A percentile compares a stretch with the other conserved stretches of the same genome.
Conservation (phyloP, 1,140 invertebrate genomes). For the Cherax destructor region DNA sequence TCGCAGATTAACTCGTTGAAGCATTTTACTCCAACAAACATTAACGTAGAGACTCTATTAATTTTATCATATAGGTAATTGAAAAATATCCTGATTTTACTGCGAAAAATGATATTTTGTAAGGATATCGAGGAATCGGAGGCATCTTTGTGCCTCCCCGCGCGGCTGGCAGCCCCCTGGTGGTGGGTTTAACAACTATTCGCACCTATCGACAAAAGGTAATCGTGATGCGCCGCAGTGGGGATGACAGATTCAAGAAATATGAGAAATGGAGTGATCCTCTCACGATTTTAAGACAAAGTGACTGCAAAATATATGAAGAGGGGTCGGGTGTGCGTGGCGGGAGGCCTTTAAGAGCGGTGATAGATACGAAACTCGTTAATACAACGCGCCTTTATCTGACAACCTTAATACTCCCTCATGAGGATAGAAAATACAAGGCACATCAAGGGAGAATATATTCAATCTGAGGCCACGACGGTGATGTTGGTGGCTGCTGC, state of each 20-base stretch:
- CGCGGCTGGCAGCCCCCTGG: constrained; percentile 49
- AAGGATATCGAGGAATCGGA: neutral
- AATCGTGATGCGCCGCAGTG: constrained; percentile 66
- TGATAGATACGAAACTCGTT: constrained; percentile 53
- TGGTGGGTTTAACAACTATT: constrained; percentile 69
- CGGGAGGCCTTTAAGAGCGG: constrained; percentile 38
- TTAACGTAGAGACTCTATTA: neutral
- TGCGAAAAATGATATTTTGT: neutral
- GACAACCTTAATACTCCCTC: constrained; percentile 47
- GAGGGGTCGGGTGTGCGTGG: constrained; percentile 18
- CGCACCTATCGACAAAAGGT: constrained; percentile 68
- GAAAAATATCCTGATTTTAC: neutral
- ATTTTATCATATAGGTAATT: neutral
- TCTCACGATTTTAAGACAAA: constrained; percentile 65
- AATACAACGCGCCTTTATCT: constrained; percentile 57
- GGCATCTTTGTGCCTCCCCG: constrained; percentile 32
- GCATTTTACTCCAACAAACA: no score
- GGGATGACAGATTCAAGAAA: constrained; percentile 68
- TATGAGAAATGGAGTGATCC: constrained; percentile 67
- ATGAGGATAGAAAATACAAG: constrained; percentile 30
- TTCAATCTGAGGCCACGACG: neutral
- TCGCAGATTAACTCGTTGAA: no score
- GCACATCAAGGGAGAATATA: constrained; percentile 36
- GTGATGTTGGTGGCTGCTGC: no score
- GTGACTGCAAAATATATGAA: constrained; percentile 54